Base-by-base conservation (phyloP, 1,140 invertebrate species). In the Dermatophagoides farinae region DNA sequence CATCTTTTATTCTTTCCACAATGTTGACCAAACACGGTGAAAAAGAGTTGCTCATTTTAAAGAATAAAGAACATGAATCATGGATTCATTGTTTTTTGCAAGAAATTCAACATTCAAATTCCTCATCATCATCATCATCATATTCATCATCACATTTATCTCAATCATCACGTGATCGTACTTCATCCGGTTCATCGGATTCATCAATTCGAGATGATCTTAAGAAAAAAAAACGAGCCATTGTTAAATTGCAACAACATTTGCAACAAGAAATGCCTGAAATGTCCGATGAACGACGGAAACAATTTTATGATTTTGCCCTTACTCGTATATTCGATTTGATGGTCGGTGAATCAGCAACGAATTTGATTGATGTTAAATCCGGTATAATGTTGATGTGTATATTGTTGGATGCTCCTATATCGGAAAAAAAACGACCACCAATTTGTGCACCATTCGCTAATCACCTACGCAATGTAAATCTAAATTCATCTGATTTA, bases 401-500 rank as follows among this genome's bases (percentile, higher is more conserved):
- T 37, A 60, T 60, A n/a, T 22, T 60, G 20, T 43, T 60, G 12
- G 58, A 60, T 38, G 43, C 58, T 6, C 25, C 58, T 4, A 10
- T 10, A 41, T 12, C 22, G 14, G 31, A 60, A 9, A 60, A 60
- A 38, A 23, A 22, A 2, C 47, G 47, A 39, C 46, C 50, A 4
- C 11, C 18, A 2, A 60, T 60, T 47, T 52, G 39, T 20, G 25
- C 58, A 16, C 46, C 58, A 47, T 96, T 93, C 77, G 85, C 88
- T 0, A 95, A 93, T 73, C 91, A 92, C 65, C 72, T 97, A 12
- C 77, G 90, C 58, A 91, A 90, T 71, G 72, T 92, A 22, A 41
- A 43, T n/a, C n/a, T 38, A 2, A 55, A 39, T 38, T 72, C 95
- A 39, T 84, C 80, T 65, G 91, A 97, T 77, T 81, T 84, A 0